Base-by-base conservation (phyloP, 2,113 vertebrate species). In the Podarcis cretensis region DNA sequence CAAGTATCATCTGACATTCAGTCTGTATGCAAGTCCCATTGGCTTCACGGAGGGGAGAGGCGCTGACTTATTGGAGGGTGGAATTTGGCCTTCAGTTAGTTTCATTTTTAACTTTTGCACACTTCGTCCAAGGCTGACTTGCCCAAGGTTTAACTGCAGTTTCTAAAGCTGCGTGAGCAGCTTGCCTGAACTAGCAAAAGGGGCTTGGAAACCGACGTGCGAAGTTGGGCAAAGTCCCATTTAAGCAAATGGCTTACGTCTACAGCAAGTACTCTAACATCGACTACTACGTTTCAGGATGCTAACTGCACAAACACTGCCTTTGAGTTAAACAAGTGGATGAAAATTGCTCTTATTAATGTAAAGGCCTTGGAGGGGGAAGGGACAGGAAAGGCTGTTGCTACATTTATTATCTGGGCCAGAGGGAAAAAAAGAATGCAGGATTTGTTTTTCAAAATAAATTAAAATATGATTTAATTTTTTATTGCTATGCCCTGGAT, bases 321-420 rank as follows among this genome's bases (percentile, higher is more conserved):
- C 25, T 96, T 95, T 92, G 92, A 3, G 68, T 90, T 90, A 90
- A 95, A 90, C 71, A 92, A 89, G 90, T 87, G 92, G 89, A 91
- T 20, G 90, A 85, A 93, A 91, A 83, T 81, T 27, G 84, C 74
- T 83, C 79, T 87, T 85, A 87, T 91, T 91, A 57, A 86, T 82
- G 37, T 82, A 69, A 84, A 73, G 43, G 4, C 81, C 48, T 74
- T 2, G n/a, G 30, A 48, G 9, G 20, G 14, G 32, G n/a, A 32
- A 18, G 9, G 30, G 40, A 25, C 81, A 68, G 37, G 27, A 25
- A 82, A 86, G 78, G 37, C 90, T 85, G 73, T 86, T 85, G 18
- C 20, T 35, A 7, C 83, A 80, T 87, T 87, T 76, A 25, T 81
- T 89, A 8, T 57, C 65, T 81, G 82, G 13, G 54, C 69, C 2